A percentile compares a stretch with the other conserved stretches of the same genome.
Evolutionary conservation across 2,888 invertebrate genomes (phyloP).

Genomic region (Cylloceria caligata): DNA sequence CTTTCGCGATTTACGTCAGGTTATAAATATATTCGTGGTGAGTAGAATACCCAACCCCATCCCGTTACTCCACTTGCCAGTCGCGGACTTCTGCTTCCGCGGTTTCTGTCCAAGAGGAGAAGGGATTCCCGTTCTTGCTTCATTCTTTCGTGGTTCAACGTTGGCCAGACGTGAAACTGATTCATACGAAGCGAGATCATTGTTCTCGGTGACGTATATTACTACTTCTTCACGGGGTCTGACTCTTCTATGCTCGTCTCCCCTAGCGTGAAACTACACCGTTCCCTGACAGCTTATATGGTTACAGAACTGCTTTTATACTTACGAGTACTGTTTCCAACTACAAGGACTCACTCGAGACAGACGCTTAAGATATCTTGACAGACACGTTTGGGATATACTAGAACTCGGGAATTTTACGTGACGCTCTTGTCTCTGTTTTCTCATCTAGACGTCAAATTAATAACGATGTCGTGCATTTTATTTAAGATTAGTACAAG

Average conservation of each 20-base stretch:
- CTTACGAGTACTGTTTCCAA: conserved; percentile 2
- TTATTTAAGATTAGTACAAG: too few relatives aligned
- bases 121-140: conserved; percentile 42
- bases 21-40: conserved; percentile 67
- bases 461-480: too few relatives aligned
- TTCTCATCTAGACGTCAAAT: not conserved
- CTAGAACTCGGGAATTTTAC: not conserved
- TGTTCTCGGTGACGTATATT: conserved; percentile 67
- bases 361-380: conserved; percentile 18
- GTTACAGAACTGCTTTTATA: conserved; percentile 22
- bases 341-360: conserved; percentile 16
- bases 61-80: conserved; percentile 3
- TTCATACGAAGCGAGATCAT: conserved; percentile 64
- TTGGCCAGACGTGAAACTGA: conserved; percentile 63
- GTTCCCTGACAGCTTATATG: not conserved
- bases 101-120: conserved; percentile 42
- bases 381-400: not conserved
- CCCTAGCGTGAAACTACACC: conserved; percentile 28
- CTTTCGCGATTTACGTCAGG: conserved; percentile 69
- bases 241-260: conserved; percentile 30
- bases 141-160: conserved; percentile 48
- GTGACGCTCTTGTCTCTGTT: not conserved
- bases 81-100: conserved; percentile 51
- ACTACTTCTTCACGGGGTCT: conserved; percentile 42
- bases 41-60: conserved; percentile 50